phyloP scores from a whole-genome alignment of 2,888 invertebrate species.

The Eupithecia tripunctaria region DNA sequence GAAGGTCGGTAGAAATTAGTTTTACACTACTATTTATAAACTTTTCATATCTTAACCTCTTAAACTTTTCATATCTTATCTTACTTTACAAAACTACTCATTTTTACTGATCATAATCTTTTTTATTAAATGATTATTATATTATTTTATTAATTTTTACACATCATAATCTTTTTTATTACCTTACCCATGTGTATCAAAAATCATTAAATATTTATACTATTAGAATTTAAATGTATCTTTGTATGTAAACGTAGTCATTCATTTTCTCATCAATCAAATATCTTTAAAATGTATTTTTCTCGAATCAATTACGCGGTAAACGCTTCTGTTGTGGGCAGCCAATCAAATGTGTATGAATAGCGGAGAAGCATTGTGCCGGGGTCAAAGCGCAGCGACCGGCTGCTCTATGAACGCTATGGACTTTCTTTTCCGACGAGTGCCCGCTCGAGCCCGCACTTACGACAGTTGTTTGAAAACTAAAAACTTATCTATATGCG shows the following conservation, averaged over 20 bases:
- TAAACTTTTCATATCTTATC: no score
- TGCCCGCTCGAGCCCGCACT: conserved; percentile 40
- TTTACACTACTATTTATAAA: background rate
- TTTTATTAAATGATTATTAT: no score
- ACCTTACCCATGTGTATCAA: no score
- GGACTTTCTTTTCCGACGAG: conserved; percentile 80
- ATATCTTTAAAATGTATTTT: background rate
- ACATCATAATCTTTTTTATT: background rate
- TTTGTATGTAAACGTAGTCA: background rate
- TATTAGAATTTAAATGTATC: no score
- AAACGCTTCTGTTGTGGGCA: conserved; percentile 20
- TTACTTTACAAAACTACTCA: no score
- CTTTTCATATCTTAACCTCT: background rate
- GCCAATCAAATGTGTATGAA: conserved; percentile 34
- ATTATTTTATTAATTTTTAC: background rate
- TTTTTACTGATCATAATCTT: no score
- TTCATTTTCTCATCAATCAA: background rate
- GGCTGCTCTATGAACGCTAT: conserved; percentile 52
- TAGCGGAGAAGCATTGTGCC: conserved; percentile 46
- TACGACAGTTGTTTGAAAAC: conserved; percentile 46
- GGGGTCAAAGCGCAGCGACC: conserved; percentile 76
- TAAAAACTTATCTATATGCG: conserved; percentile 5
- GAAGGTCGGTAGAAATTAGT: background rate
- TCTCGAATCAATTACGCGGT: background rate
- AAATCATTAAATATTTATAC: no score